Percentiles rank a stretch among this genome's conserved stretches.
Conservation (phyloP, 2,797 vertebrate species). For the Catostomus latipinnis region DNA sequence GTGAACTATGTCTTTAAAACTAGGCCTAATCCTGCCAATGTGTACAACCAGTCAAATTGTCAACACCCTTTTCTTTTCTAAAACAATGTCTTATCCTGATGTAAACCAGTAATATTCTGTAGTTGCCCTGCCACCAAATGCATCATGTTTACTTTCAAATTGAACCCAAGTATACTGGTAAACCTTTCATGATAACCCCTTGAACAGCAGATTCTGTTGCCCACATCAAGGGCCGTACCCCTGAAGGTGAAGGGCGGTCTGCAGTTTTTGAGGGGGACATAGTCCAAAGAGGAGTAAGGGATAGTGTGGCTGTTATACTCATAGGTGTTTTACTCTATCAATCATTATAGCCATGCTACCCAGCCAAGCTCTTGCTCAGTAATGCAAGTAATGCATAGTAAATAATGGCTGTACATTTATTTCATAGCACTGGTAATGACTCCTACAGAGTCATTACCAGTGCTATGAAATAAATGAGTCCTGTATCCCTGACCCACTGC, state of each 20-base stretch:
- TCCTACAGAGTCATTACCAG: no score
- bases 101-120: conserved; percentile 47
- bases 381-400: conserved; percentile 43
- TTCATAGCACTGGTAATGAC: conserved; percentile 48
- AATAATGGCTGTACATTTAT: conserved; percentile 45
- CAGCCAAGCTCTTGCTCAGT: conserved; percentile 27
- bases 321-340: conserved; percentile 15
- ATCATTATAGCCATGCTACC: conserved; percentile 23
- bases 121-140: conserved; percentile 44
- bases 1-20: background rate
- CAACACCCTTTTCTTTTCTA: conserved; percentile 5
- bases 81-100: conserved; percentile 41
- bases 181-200: conserved; percentile 58
- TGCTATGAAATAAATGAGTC: no score
- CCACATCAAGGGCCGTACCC: background rate
- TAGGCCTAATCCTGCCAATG: background rate
- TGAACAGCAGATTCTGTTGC: conserved; percentile 59
- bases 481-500: conserved; percentile 36
- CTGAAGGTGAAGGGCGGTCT: background rate
- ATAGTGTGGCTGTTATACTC: background rate
- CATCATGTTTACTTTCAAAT: conserved; percentile 46
- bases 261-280: background rate
- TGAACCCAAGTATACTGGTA: conserved; percentile 52
- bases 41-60: background rate
- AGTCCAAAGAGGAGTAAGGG: conserved; percentile 1